Conservation (phyloP, 2,888 invertebrate species). For the Therioaphis trifolii region DNA sequence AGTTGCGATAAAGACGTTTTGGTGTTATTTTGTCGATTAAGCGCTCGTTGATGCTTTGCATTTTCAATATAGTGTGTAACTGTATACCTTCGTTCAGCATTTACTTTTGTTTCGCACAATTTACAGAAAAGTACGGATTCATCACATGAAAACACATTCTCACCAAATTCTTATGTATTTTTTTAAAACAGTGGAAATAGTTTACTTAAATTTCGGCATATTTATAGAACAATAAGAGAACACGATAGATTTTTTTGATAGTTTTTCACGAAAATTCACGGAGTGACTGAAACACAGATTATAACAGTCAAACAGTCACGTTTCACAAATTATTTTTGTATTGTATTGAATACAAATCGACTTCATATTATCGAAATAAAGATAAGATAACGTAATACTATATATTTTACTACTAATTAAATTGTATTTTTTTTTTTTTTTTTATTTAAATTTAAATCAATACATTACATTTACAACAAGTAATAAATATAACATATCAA, state of each 20-base stretch:
- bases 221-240: neutral
- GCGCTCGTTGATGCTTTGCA: neutral
- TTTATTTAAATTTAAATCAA: too few species aligned
- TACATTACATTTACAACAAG: too few species aligned
- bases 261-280: too few species aligned
- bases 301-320: too few species aligned
- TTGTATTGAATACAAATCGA: too few species aligned
- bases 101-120: too few species aligned
- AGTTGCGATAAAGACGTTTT: neutral
- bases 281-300: neutral
- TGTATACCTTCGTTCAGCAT: slow-evolving; percentile 15
- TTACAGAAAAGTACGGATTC: slow-evolving; percentile 20
- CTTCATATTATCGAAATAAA: neutral
- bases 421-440: too few species aligned
- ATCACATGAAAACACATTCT: slow-evolving; percentile 17
- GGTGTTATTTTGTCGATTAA: neutral
- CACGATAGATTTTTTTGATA: too few species aligned
- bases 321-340: too few species aligned
- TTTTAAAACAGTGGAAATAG: neutral
- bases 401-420: too few species aligned
- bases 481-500: too few species aligned
- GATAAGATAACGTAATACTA: too few species aligned
- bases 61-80: slow-evolving; percentile 15
- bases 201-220: neutral
- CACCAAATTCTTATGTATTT: slow-evolving; percentile 12